Percentiles rank a stretch among this genome's conserved stretches.
Evolutionary conservation across 2,797 vertebrate genomes (phyloP).

Genomic region (Diceros bicornis): DNA sequence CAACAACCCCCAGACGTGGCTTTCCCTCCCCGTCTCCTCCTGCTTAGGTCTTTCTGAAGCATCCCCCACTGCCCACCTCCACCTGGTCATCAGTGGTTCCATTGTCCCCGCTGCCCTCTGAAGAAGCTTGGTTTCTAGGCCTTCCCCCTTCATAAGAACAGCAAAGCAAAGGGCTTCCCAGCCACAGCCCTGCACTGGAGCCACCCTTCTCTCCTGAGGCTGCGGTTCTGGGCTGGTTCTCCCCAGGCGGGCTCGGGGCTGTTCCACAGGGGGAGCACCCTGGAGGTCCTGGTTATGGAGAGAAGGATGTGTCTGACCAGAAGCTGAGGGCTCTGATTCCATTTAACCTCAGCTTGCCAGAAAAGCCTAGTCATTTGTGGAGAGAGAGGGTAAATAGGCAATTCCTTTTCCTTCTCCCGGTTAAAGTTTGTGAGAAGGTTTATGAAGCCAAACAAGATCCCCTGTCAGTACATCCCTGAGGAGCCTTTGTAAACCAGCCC

Average conservation of each 20-base stretch:
- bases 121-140: not conserved
- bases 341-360: not conserved
- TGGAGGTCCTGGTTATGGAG: not conserved
- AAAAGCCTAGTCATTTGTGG: not conserved
- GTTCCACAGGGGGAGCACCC: not conserved
- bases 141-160: too few species aligned
- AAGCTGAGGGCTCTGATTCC: not conserved
- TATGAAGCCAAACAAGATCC: not conserved
- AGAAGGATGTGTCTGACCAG: not conserved
- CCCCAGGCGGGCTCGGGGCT: not conserved
- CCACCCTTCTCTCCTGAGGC: not conserved
- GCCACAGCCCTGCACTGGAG: not conserved
- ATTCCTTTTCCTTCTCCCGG: not conserved
- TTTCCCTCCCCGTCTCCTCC: not conserved
- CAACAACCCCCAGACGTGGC: not conserved
- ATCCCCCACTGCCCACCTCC: not conserved
- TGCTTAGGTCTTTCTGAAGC: not conserved
- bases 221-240: not conserved
- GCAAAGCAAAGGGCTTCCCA: not conserved
- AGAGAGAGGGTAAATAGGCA: not conserved
- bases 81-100: too few species aligned
- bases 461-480: not conserved
- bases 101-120: not conserved
- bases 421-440: conserved; percentile 24
- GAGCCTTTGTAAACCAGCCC: not conserved